These are phyloP conservation scores for Porites australiensis DNA, from an alignment of 64 coral and sea anemone species.

Conservation along the genomic window DNA sequence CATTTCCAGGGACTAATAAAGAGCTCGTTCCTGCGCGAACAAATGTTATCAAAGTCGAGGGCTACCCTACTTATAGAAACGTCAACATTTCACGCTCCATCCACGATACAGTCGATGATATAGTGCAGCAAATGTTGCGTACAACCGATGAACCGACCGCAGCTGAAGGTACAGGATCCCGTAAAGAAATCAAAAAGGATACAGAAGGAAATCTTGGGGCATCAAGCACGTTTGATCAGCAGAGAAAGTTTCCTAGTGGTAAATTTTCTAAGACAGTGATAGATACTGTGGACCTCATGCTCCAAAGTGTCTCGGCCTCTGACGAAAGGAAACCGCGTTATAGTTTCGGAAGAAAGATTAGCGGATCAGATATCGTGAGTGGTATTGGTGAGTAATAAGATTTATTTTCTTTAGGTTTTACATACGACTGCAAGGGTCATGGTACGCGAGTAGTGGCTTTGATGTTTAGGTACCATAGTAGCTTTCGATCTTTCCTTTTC, in stretches of 20 bases:
- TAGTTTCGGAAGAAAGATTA: background rate
- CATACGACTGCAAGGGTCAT: too few relatives aligned
- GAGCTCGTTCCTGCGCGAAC: background rate
- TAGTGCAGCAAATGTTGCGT: slow-evolving; percentile 23
- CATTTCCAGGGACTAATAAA: background rate
- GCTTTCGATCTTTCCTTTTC: too few relatives aligned
- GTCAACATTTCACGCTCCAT: slow-evolving; percentile 17
- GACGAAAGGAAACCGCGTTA: background rate
- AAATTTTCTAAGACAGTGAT: slow-evolving; percentile 22
- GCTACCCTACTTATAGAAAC: background rate
- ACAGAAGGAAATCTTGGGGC: background rate
- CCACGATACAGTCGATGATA: slow-evolving; percentile 40
- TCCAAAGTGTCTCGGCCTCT: slow-evolving; percentile 35
- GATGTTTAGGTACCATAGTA: too few relatives aligned
- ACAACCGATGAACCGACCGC: background rate
- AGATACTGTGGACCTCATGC: slow-evolving; percentile 24
- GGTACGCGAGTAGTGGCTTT: too few relatives aligned
- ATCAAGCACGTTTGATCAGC: background rate
- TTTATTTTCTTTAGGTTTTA: too few relatives aligned
- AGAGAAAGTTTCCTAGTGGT: background rate
- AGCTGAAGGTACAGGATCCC: background rate
- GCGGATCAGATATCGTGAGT: background rate
- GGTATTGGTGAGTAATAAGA: background rate
- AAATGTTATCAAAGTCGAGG: background rate
- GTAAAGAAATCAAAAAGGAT: background rate